Conservation (phyloP, 2,888 invertebrate genomes). For the Buathra laborator region DNA sequence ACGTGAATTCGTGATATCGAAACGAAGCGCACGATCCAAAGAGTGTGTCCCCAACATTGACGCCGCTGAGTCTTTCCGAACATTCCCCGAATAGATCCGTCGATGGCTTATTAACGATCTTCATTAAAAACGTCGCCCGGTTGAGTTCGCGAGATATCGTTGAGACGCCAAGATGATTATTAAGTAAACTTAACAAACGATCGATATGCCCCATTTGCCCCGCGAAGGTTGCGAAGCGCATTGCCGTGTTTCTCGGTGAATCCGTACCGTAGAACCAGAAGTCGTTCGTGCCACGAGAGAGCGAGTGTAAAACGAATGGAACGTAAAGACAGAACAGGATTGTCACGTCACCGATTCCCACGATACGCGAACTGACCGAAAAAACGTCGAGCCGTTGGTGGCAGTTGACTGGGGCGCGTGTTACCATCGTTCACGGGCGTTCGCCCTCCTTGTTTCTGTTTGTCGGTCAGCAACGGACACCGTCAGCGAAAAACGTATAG, state of each 20-base stretch:
- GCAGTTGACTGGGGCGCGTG: constrained; percentile 68
- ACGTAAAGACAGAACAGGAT: constrained; percentile 68
- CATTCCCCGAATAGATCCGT: constrained; percentile 31
- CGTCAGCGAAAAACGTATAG: constrained; percentile 1
- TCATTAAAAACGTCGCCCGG: neutral
- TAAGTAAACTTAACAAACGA: constrained; percentile 6
- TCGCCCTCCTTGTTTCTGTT: constrained; percentile 63
- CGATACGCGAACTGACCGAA: constrained; percentile 69
- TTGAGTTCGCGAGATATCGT: neutral
- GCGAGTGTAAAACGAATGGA: constrained; percentile 54
- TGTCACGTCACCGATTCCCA: constrained; percentile 75
- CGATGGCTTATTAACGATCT: constrained; percentile 26
- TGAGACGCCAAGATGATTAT: neutral
- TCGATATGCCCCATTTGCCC: neutral
- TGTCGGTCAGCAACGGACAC: constrained; percentile 38
- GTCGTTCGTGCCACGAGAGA: constrained; percentile 45
- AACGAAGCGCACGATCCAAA: neutral
- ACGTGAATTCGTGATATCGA: constrained; percentile 55
- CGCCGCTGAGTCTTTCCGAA: constrained; percentile 34
- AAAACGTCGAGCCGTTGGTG: constrained; percentile 66
- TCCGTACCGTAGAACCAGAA: constrained; percentile 46
- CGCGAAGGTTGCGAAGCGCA: constrained; percentile 2
- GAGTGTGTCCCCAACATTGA: constrained; percentile 18
- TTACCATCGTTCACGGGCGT: constrained; percentile 70
- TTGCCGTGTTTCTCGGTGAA: constrained; percentile 54